A percentile compares a stretch with the other conserved stretches of the same genome.
Conservation (phyloP, 2,888 invertebrate species). For the Hirudinaria manillensis region DNA sequence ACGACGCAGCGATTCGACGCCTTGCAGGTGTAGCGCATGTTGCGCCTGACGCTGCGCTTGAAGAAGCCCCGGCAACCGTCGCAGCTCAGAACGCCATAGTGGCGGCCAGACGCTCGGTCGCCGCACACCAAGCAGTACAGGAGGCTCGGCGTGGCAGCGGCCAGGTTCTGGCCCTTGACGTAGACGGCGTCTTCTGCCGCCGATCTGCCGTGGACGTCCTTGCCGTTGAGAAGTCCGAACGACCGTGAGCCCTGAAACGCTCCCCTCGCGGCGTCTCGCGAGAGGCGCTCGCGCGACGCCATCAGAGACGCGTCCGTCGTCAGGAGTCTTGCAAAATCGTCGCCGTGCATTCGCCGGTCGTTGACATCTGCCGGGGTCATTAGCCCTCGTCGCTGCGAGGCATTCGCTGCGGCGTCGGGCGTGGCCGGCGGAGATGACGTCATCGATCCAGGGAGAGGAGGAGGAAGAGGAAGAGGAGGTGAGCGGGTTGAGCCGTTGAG, state of each 20-base stretch:
- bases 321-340: background rate
- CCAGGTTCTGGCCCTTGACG: slow-evolving; percentile 18
- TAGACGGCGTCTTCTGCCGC: slow-evolving; percentile 7
- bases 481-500: background rate
- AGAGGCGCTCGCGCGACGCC: background rate
- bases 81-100: slow-evolving; percentile 58
- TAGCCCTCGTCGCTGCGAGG: too few relatives aligned
- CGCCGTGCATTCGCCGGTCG: too few relatives aligned
- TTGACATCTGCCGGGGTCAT: too few relatives aligned
- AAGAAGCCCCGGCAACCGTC: slow-evolving; percentile 76
- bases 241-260: background rate
- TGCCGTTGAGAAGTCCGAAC: background rate
- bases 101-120: slow-evolving; percentile 57
- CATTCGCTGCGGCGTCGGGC: background rate
- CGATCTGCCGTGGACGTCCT: background rate
- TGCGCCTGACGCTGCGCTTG: slow-evolving; percentile 80
- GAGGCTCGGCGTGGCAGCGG: background rate
- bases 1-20: slow-evolving; percentile 80
- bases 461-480: background rate
- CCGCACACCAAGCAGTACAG: slow-evolving; percentile 54
- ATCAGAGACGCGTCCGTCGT: background rate
- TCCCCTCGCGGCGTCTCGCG: too few relatives aligned
- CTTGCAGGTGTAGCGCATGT: slow-evolving; percentile 84
- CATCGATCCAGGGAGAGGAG: background rate
- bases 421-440: background rate